These are phyloP conservation scores for Scaptomyza reducta DNA, from an alignment of 2,888 invertebrate species.

Conservation along the genomic window DNA sequence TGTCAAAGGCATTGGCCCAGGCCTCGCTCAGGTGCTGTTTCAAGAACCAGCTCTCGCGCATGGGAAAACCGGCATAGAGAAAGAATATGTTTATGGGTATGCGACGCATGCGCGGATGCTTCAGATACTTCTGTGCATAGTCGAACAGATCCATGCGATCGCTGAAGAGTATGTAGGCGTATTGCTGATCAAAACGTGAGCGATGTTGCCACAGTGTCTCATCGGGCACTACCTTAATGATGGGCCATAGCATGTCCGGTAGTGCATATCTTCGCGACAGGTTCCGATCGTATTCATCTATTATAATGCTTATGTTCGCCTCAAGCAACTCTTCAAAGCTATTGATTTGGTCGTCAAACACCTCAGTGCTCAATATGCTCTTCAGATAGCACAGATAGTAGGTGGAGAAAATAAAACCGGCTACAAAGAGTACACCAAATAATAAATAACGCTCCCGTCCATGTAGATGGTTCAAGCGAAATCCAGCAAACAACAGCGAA, in stretches of 20 bases:
- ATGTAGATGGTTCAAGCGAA: slow-evolving; percentile 36
- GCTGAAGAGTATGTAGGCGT: slow-evolving; percentile 68
- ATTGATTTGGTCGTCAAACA: slow-evolving; percentile 62
- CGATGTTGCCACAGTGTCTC: slow-evolving; percentile 48
- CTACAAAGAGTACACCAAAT: slow-evolving; percentile 54
- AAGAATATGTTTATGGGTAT: slow-evolving; percentile 66
- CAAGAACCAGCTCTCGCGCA: slow-evolving; percentile 65
- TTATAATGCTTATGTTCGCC: slow-evolving; percentile 55
- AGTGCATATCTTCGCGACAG: slow-evolving; percentile 40
- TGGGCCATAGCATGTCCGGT: slow-evolving; percentile 49
- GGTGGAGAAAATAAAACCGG: slow-evolving; percentile 64
- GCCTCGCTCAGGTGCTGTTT: slow-evolving; percentile 47
- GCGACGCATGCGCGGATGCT: slow-evolving; percentile 55
- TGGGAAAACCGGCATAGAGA: slow-evolving; percentile 62
- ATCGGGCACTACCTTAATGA: slow-evolving; percentile 48
- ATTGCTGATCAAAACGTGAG: slow-evolving; percentile 47
- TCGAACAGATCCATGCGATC: slow-evolving; percentile 63
- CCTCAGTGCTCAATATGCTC: slow-evolving; percentile 64
- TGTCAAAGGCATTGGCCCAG: slow-evolving; percentile 61
- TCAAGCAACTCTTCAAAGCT: slow-evolving; percentile 52
- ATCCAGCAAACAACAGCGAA: slow-evolving; percentile 57
- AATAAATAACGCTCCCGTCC: slow-evolving; percentile 60
- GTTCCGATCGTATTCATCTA: slow-evolving; percentile 56
- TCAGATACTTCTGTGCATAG: slow-evolving; percentile 62
- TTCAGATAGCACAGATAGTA: slow-evolving; percentile 57